Percentiles rank a stretch among this genome's conserved stretches.
These are phyloP conservation scores for Thaleichthys pacificus DNA, from an alignment of 2,797 vertebrate species.

Conservation along the genomic window DNA sequence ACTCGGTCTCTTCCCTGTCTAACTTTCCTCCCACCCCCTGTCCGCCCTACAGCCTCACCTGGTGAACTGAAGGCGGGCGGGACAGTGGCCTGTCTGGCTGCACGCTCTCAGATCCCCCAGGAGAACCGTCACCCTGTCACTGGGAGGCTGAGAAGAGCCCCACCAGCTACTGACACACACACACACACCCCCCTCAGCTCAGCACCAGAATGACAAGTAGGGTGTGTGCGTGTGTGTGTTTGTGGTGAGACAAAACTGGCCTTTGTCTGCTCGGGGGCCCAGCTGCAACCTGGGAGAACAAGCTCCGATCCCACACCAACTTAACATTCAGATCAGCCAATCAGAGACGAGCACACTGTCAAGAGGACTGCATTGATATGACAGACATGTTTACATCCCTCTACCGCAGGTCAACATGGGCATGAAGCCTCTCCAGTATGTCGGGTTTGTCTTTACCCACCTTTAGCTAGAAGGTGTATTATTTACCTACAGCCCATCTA, in stretches of 20 bases:
- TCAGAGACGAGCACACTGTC: no score
- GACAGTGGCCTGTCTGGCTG: neutral
- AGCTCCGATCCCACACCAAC: neutral
- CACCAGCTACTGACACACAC: neutral
- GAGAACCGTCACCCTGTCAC: neutral
- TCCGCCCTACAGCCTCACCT: no score
- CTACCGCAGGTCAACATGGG: neutral
- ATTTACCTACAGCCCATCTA: no score
- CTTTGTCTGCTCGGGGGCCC: constrained; percentile 9
- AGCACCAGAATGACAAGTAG: constrained; percentile 15
- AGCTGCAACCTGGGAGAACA: neutral
- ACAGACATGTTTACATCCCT: neutral
- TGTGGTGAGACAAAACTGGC: constrained; percentile 5
- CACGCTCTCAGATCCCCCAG: neutral
- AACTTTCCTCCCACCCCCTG: neutral
- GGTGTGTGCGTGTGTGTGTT: neutral
- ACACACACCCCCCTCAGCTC: neutral
- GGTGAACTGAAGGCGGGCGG: no score
- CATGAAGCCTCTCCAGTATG: neutral
- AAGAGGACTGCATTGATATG: no score
- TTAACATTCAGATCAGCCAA: constrained; percentile 6
- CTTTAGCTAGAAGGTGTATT: no score
- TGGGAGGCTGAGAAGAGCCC: neutral
- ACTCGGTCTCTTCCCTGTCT: no score
- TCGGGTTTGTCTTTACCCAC: no score